These are phyloP conservation scores for Acanthosepion pharaonis DNA, from an alignment of 2,888 invertebrate genomes.

Conservation along the genomic window DNA sequence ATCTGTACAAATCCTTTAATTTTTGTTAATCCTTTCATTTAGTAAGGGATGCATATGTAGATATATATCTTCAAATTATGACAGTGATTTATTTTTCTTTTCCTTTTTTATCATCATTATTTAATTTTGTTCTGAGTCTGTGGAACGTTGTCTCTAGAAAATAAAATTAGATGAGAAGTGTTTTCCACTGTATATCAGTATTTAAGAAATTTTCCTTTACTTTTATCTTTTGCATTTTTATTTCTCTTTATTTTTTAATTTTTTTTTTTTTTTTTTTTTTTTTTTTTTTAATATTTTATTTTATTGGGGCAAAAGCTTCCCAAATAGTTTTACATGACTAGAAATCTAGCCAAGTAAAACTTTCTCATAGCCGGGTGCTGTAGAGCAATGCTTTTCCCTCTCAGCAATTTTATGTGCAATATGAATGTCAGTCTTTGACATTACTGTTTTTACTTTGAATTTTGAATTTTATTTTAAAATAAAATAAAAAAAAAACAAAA, in stretches of 20 bases:
- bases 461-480: background rate
- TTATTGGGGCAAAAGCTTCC: background rate
- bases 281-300: background rate
- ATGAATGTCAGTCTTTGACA: background rate
- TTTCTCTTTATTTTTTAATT: background rate
- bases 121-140: background rate
- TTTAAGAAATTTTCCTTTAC: background rate
- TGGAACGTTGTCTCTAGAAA: background rate
- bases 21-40: background rate
- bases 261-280: background rate
- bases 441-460: background rate
- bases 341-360: background rate
- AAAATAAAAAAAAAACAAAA: background rate
- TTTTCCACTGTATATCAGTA: background rate
- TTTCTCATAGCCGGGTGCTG: slow-evolving; percentile 12
- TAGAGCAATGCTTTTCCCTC: background rate
- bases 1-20: background rate
- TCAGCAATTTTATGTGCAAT: background rate
- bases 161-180: background rate
- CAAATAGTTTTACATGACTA: background rate
- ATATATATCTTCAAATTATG: background rate
- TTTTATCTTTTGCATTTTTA: background rate
- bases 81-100: background rate
- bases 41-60: background rate
- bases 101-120: background rate